phyloP scores from a whole-genome alignment of 2,113 vertebrate genomes.

The Colistium nudipinnis region DNA sequence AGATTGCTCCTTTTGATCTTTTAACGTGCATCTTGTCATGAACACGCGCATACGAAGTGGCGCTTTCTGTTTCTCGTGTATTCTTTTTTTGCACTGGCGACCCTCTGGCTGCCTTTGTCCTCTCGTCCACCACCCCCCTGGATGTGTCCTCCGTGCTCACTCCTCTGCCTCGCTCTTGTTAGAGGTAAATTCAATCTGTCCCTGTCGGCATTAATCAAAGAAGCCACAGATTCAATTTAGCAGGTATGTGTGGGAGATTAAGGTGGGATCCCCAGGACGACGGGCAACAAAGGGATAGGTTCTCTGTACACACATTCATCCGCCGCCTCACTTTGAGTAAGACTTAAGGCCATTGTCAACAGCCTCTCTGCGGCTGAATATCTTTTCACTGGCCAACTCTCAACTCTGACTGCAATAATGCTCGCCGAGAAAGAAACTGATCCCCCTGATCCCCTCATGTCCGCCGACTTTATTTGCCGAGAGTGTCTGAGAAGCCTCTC shows the following conservation, averaged over 20 bases:
- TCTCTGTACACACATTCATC: conserved; percentile 51
- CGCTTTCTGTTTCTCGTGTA: background rate
- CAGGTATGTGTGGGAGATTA: conserved; percentile 68
- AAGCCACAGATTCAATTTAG: conserved; percentile 76
- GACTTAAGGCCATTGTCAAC: conserved; percentile 53
- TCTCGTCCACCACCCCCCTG: background rate
- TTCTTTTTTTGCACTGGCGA: conserved; percentile 1
- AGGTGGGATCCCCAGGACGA: conserved; percentile 64
- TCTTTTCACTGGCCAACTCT: conserved; percentile 32
- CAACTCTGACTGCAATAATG: conserved; percentile 32
- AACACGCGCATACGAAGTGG: background rate
- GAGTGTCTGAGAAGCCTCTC: conserved; percentile 1
- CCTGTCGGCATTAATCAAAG: conserved; percentile 82
- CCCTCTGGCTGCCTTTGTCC: conserved; percentile 16
- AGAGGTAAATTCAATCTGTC: conserved; percentile 79
- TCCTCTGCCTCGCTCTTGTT: conserved; percentile 72
- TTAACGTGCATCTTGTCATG: background rate
- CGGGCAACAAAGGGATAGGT: conserved; percentile 53
- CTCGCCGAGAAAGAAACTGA: conserved; percentile 31
- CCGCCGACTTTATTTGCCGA: conserved; percentile 37
- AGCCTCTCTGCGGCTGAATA: conserved; percentile 31
- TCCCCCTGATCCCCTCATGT: conserved; percentile 26
- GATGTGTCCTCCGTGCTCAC: conserved; percentile 39
- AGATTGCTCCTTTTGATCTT: too few species aligned
- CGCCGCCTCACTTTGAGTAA: conserved; percentile 34